Evolutionary conservation across 2,797 vertebrate species (phyloP).

Genomic region (Poecilia picta): DNA sequence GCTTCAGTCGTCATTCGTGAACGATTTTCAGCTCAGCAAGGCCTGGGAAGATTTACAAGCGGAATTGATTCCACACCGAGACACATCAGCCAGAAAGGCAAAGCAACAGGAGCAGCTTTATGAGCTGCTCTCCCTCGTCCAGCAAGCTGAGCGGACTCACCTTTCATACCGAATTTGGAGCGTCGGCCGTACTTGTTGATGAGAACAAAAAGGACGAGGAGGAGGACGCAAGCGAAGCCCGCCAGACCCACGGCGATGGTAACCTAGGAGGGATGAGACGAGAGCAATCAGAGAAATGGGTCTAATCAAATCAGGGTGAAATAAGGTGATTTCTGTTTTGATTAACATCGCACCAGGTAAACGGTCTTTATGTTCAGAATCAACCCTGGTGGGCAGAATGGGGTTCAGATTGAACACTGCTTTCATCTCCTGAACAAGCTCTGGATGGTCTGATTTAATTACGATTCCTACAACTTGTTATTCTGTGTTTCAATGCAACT

Average conservation of each 20-base stretch:
- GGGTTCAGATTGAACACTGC: not conserved
- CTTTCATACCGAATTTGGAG: conserved; percentile 99
- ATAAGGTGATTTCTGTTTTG: conserved; percentile 32
- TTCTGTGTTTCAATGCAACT: not conserved
- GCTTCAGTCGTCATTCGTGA: conserved; percentile 23
- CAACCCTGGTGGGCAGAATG: conserved; percentile 11
- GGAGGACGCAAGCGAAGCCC: conserved; percentile 93
- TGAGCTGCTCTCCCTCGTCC: conserved; percentile 21
- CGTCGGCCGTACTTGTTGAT: conserved; percentile 98
- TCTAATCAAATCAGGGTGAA: conserved; percentile 22
- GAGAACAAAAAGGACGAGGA: conserved; percentile 95
- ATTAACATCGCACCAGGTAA: not conserved
- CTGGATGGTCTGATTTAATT: not conserved
- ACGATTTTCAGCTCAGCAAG: conserved; percentile 42
- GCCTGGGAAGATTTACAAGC: conserved; percentile 36
- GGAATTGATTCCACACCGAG: conserved; percentile 33
- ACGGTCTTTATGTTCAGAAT: conserved; percentile 26
- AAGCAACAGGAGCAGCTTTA: conserved; percentile 37
- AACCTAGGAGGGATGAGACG: conserved; percentile 80
- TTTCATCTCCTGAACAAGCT: not conserved
- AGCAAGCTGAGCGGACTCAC: conserved; percentile 77
- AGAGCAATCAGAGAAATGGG: conserved; percentile 1
- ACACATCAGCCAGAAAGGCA: conserved; percentile 56
- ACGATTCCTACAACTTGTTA: not conserved
- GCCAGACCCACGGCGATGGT: conserved; percentile 95